A percentile compares a stretch with the other conserved stretches of the same genome.
Evolutionary conservation across 2,888 invertebrate species (phyloP).

Genomic region (Cosmorhoe ocellata): DNA sequence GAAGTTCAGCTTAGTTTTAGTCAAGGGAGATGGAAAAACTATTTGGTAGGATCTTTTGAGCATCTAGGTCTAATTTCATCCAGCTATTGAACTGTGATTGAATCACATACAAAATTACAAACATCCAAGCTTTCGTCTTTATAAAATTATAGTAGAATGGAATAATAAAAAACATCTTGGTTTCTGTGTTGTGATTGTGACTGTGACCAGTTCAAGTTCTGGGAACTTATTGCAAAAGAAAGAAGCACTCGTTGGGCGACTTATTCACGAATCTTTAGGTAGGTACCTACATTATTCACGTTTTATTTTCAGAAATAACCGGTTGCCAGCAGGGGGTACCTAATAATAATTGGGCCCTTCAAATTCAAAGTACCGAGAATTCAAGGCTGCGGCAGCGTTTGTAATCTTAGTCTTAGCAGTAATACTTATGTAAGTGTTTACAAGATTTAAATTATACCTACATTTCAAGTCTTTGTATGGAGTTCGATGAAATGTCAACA

Average conservation of each 20-base stretch:
- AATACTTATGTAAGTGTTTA: neutral
- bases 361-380: slow-evolving; percentile 10
- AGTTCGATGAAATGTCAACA: neutral
- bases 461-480: neutral
- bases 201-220: slow-evolving; percentile 7
- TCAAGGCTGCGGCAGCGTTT: slow-evolving; percentile 2
- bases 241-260: slow-evolving; percentile 9
- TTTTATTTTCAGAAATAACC: slow-evolving; percentile 23
- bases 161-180: too few relatives aligned
- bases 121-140: too few relatives aligned
- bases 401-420: neutral
- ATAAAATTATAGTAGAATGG: too few relatives aligned
- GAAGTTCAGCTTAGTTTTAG: too few relatives aligned
- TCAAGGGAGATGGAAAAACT: too few relatives aligned
- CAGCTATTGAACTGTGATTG: too few relatives aligned
- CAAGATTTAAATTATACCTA: neutral
- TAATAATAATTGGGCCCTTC: slow-evolving; percentile 17
- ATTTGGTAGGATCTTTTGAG: too few relatives aligned
- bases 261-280: slow-evolving; percentile 3
- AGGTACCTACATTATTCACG: slow-evolving; percentile 5
- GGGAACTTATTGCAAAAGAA: slow-evolving; percentile 15
- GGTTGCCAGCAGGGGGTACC: slow-evolving; percentile 25
- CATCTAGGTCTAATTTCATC: too few relatives aligned
- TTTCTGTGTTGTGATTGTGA: too few relatives aligned
- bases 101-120: too few relatives aligned